Percentiles rank a stretch among this genome's conserved stretches.
Evolutionary conservation across 2,888 invertebrate genomes (phyloP).

Genomic region (Drosophila villosipedis): DNA sequence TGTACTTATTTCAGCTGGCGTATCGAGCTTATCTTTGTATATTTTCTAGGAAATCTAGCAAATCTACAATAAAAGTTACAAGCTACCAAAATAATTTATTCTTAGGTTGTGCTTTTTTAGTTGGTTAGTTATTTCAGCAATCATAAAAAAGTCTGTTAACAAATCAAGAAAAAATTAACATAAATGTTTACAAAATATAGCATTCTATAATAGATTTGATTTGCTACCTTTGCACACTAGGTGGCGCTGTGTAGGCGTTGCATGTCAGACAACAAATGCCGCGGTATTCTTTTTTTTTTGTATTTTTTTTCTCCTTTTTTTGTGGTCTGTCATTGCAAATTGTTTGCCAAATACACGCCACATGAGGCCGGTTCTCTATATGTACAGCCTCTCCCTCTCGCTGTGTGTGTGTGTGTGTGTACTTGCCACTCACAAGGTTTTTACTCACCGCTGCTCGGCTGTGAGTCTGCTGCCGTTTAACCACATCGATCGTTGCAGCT

Average conservation of each 20-base stretch:
- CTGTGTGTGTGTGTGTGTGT: neutral
- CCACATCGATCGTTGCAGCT: slow-evolving; percentile 77
- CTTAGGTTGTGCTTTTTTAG: neutral
- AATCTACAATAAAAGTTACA: neutral
- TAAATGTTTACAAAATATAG: neutral
- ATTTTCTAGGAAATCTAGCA: neutral
- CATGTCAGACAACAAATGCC: slow-evolving; percentile 36
- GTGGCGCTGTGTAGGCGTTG: slow-evolving; percentile 70
- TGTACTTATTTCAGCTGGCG: neutral
- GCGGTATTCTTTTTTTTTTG: slow-evolving; percentile 28
- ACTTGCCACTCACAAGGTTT: slow-evolving; percentile 3
- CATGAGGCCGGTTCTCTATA: slow-evolving; percentile 61
- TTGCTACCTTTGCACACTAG: slow-evolving; percentile 41
- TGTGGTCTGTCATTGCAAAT: slow-evolving; percentile 68
- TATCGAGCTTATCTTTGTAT: neutral
- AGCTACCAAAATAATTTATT: neutral
- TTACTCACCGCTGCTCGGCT: slow-evolving; percentile 13
- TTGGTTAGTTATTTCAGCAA: no score
- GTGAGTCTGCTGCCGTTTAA: slow-evolving; percentile 58
- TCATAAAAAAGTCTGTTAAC: neutral
- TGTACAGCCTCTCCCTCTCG: slow-evolving; percentile 4
- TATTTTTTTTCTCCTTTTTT: slow-evolving; percentile 6
- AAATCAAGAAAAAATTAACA: neutral
- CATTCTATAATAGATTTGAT: slow-evolving; percentile 13
- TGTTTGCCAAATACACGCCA: slow-evolving; percentile 74